Conservation (phyloP, 2,888 invertebrate genomes). For the Lissonota sp. region DNA sequence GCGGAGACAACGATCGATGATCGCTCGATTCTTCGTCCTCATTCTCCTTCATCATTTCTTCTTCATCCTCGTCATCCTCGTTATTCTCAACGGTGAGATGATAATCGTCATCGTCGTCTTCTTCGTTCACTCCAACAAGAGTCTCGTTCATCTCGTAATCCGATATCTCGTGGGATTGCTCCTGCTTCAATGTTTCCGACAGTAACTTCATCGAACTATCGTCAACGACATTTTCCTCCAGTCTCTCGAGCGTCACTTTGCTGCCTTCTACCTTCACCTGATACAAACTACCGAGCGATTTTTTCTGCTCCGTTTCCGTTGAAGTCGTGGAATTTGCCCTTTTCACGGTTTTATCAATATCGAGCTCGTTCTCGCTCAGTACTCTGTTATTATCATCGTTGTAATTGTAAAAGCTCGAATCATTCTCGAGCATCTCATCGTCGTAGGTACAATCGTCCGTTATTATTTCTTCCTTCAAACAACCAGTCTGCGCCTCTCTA, state of each 20-base stretch:
- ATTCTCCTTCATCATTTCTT: constrained; percentile 52
- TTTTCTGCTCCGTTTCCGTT: constrained; percentile 35
- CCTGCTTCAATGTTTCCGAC: constrained; percentile 30
- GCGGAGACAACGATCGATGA: too few species aligned
- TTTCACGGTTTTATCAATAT: constrained; percentile 56
- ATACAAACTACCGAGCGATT: constrained; percentile 72
- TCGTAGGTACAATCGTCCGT: constrained; percentile 63
- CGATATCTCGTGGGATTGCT: constrained; percentile 30
- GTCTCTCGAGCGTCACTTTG: constrained; percentile 76
- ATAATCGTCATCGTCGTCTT: constrained; percentile 6
- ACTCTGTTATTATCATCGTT: constrained; percentile 55
- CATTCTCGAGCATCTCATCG: constrained; percentile 57
- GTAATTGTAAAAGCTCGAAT: constrained; percentile 64
- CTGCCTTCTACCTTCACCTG: constrained; percentile 78
- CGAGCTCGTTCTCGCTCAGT: constrained; percentile 61
- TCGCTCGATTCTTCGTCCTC: constrained; percentile 27
- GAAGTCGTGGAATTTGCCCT: constrained; percentile 70
- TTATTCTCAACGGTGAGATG: constrained; percentile 9
- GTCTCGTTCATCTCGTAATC: constrained; percentile 50
- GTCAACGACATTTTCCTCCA: constrained; percentile 60
- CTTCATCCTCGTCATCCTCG: constrained; percentile 55
- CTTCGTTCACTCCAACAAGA: constrained; percentile 28
- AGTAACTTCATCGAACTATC: not conserved
- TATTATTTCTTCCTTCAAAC: constrained; percentile 52
- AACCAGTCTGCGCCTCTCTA: constrained; percentile 26